Evolutionary conservation across 2,888 invertebrate genomes (phyloP), one percentile per base, ranked within the genome.

Genomic region (Acholoe squamosa): DNA sequence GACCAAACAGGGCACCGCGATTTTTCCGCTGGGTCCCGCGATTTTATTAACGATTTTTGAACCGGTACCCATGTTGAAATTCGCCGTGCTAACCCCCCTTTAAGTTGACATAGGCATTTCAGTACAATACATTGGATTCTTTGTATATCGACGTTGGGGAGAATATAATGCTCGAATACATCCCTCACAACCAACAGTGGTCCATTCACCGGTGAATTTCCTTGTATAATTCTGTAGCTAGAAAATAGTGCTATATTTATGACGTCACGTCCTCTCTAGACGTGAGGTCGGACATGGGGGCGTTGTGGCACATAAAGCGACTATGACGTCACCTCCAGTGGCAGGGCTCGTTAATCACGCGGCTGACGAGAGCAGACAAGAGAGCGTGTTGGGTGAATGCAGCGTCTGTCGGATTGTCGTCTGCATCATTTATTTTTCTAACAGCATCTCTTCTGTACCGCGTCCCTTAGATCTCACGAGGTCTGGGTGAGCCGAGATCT

Each of bases 311-410:
- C 61, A n/a, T 61, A 61, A 61, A 61, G n/a, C 10, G 76, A 19
- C 31, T 43, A 19, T 80, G 80, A 80, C 80, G 43, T 80, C 80
- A 80, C 80, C 5, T 80, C 80, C 34, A 0, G 22, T 25, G 34
- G 33, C 19, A 80, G 80, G 16, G 33, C 43, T 76, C 76, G 76
- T 76, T 25, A 76, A 76, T 76, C 76, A 76, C 76, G 76, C 25
- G 10, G 76, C 31, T 14, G 61, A 31, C 76, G 76, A 76, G 76
- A 43, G 43, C 43, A 43, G 43, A 43, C 43, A 10, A 43, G 43
- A 43, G 43, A 76, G 76, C 76, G 31, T 76, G 76, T 76, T 31
- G 76, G 76, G 76, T 76, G 25, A 28, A 25, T 31, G 19, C 16
- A 7, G n/a, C 31, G 3, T 76, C 25, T 76, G 76, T 76, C 31